phyloP scores from a whole-genome alignment of 2,888 invertebrate genomes.

The Teleiodes luculella region DNA sequence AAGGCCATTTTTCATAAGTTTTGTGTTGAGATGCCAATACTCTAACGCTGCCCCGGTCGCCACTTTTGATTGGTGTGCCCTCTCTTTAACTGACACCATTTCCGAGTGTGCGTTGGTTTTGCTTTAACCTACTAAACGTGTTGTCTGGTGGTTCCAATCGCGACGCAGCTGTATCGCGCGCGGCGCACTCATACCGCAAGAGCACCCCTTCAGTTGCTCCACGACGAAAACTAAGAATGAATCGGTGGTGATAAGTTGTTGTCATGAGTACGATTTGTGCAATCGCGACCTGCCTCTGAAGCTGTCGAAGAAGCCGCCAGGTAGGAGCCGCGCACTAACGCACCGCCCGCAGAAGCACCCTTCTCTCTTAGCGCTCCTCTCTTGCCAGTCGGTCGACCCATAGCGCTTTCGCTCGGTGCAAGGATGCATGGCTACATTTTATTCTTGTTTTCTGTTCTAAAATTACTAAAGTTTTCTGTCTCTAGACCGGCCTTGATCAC shows the following conservation, averaged over 20 bases:
- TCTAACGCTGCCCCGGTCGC: constrained; percentile 49
- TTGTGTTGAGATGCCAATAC: constrained; percentile 75
- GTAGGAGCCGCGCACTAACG: constrained; percentile 71
- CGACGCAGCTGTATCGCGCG: constrained; percentile 87
- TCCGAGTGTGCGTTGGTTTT: constrained; percentile 76
- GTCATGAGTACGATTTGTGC: constrained; percentile 86
- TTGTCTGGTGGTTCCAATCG: constrained; percentile 75
- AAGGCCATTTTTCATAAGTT: constrained; percentile 64
- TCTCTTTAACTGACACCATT: constrained; percentile 63
- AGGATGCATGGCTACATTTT: constrained; percentile 61
- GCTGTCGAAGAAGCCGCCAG: constrained; percentile 82
- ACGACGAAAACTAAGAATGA: constrained; percentile 86
- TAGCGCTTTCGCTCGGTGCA: constrained; percentile 52
- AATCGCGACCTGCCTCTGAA: constrained; percentile 84
- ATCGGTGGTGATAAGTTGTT: constrained; percentile 89
- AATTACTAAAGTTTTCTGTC: constrained; percentile 58
- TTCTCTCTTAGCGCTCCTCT: neutral
- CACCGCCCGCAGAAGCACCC: constrained; percentile 9
- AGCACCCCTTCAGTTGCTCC: constrained; percentile 90
- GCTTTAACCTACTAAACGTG: constrained; percentile 80
- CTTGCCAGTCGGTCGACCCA: neutral
- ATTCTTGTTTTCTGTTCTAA: constrained; percentile 53
- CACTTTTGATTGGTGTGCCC: constrained; percentile 69
- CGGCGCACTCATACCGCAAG: constrained; percentile 85
- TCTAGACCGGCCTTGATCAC: constrained; percentile 74